These are phyloP conservation scores for Polymixis flavicincta DNA, from an alignment of 2,888 invertebrate species.

Conservation along the genomic window DNA sequence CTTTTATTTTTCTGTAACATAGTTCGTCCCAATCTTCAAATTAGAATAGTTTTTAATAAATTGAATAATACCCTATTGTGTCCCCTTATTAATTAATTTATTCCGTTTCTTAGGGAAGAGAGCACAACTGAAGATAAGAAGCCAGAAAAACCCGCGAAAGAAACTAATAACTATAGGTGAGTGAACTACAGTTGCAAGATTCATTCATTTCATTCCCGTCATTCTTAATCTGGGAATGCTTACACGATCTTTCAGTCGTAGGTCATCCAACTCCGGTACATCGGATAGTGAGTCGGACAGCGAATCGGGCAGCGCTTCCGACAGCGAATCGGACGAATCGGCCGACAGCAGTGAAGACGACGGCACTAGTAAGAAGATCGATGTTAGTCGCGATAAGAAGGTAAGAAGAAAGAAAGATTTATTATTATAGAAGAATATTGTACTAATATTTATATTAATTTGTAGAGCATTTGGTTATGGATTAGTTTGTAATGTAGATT, in stretches of 20 bases:
- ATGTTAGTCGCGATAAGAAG: conserved; percentile 64
- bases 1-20: too few relatives aligned
- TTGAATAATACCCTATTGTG: too few relatives aligned
- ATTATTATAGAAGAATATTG: conserved; percentile 9
- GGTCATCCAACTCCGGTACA: conserved; percentile 79
- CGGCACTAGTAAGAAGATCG: conserved; percentile 54
- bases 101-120: conserved; percentile 73
- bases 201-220: not conserved
- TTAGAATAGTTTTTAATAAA: too few relatives aligned
- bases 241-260: conserved; percentile 30
- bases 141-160: conserved; percentile 72
- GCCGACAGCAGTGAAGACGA: conserved; percentile 66
- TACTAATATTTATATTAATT: not conserved
- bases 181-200: not conserved
- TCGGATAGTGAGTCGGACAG: conserved; percentile 80
- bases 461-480: not conserved
- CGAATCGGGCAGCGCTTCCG: conserved; percentile 69
- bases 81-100: not conserved
- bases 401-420: conserved; percentile 45
- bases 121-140: conserved; percentile 77
- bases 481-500: conserved; percentile 9
- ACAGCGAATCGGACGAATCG: conserved; percentile 73
- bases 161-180: conserved; percentile 80
- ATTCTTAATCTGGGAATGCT: not conserved
- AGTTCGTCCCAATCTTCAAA: too few relatives aligned